Conservation (phyloP, 2,888 invertebrate genomes). For the Penaeus monodon region DNA sequence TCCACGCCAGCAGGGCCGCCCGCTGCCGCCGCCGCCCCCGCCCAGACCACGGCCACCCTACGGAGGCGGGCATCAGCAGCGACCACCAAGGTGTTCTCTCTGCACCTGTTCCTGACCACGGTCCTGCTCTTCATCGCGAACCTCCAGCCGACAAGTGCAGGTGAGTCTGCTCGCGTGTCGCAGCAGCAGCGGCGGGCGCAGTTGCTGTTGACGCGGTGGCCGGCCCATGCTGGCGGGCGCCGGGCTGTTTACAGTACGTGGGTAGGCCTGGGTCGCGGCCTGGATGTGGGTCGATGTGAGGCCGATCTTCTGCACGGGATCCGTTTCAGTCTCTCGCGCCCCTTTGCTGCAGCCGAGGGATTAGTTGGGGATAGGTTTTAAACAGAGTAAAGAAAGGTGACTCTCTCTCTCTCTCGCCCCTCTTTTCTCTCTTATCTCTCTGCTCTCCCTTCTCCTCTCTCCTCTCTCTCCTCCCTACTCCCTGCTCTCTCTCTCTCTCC, state of each 20-base stretch:
- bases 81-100: background rate
- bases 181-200: background rate
- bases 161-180: background rate
- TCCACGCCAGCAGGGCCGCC: conserved; percentile 6
- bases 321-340: background rate
- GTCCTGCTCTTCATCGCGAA: conserved; percentile 22
- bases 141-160: conserved; percentile 21
- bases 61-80: background rate
- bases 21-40: conserved; percentile 5
- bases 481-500: no score
- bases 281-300: background rate
- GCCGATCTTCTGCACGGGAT: background rate
- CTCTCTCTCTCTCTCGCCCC: background rate
- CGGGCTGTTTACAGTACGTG: background rate
- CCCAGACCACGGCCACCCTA: background rate
- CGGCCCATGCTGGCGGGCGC: no score
- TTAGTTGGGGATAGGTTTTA: background rate
- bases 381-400: background rate
- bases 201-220: no score
- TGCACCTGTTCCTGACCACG: conserved; percentile 10
- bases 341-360: no score
- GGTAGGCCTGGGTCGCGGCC: background rate
- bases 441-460: no score
- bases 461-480: no score
- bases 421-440: no score